Evolutionary conservation across 1,140 invertebrate species (phyloP), one percentile per base, ranked within the genome.

Genomic region (Anthonomus grandis): DNA sequence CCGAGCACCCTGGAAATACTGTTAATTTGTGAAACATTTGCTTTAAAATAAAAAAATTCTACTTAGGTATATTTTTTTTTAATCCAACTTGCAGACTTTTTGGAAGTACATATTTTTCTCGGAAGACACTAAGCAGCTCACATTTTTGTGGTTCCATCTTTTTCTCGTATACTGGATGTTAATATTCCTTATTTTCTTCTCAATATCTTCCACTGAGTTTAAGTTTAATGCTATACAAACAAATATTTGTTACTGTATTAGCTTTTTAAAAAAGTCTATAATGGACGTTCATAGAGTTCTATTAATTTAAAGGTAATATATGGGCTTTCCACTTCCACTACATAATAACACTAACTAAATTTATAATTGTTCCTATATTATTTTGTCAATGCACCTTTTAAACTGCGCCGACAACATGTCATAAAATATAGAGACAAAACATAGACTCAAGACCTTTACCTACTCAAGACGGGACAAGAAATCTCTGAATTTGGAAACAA

Each of bases 141-240:
- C 34, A 45, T 46, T 55, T 27, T 47, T 57, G 21, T 49, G 48
- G 39, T 37, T 51, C 24, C 48, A 13, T 51, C 48, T 51, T 41
- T 51, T 36, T 41, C 34, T 51, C 27, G 37, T 44, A 37, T 51
- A 51, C 31, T 51, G 31, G 19, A 13, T 37, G 48, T 51, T 51
- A 51, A 51, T 41, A 51, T 51, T 51, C 48, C 24, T 51, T 51
- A 51, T 51, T 51, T 51, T 51, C 48, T 37, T 51, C 18, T 51
- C 48, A 51, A 39, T 15, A 51, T 39, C 48, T 37, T 39, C 31
- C 48, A 51, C 48, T 41, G 38, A 41, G 38, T 41, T 41, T 41
- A 41, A 9, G 38, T 51, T 51, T 51, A 51, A 41, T 39, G 31
- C 10, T 37, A 51, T 18, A 51, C 9, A 44, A 38, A 39, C n/a